Evolutionary conservation across 2,113 vertebrate genomes (phyloP), one percentile per base, ranked within the genome.

Genomic region (Lanius collurio): DNA sequence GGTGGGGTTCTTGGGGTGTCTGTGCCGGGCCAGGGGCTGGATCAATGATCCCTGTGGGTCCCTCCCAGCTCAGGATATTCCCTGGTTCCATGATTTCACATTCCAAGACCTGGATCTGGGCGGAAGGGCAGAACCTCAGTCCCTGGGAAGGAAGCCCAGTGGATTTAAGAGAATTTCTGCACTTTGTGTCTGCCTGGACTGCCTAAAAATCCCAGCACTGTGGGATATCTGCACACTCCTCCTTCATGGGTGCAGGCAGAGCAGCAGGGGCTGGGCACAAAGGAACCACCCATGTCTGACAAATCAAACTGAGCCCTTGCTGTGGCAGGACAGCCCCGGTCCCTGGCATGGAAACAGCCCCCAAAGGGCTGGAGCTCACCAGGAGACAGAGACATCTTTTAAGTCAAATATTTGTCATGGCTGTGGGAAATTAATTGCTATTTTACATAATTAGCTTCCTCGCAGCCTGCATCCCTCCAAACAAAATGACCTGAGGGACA

Each of bases 401-500:
- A 92, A 95, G 69, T 89, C 79, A 81, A 94, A 89, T 95, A 93
- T 94, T 95, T 81, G 56, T 81, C 83, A 37, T 60, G 73, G 86
- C 74, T 68, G 60, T 52, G 47, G 82, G 83, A 89, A 91, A 92
- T 94, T 94, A 97, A 97, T 95, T 94, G 93, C 94, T 87, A 4
- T 84, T 93, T 87, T 95, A 52, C 86, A 94, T 92, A 94, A 93
- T 94, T 91, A 94, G 81, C 83, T 95, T 67, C 76, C 87, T 75
- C 62, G 65, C 80, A 88, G 70, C 9, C 59, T 82, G 63, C 63
- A 49, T 55, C 24, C 33, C 86, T 68, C 35, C 82, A 92, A 94
- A n/a, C 69, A 92, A 87, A 94, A 94, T 94, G 80, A 95, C 95
- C 91, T 91, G 89, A 89, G 95, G 95, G 91, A 94, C 62, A 56